These are phyloP conservation scores for Zaprionus africanus DNA, from an alignment of 1,140 invertebrate species.

Conservation along the genomic window DNA sequence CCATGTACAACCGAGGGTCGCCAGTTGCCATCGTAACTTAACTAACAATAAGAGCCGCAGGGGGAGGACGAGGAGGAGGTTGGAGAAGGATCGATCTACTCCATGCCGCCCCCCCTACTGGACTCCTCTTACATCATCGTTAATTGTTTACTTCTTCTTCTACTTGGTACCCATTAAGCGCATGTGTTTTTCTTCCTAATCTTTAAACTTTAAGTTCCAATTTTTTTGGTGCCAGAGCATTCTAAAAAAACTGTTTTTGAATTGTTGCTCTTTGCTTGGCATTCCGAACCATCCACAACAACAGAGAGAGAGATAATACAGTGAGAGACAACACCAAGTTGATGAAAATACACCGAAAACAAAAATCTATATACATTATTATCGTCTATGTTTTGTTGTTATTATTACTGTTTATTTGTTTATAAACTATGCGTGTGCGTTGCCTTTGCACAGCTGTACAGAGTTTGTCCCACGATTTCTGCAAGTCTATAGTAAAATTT, in stretches of 20 bases:
- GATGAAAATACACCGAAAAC: constrained; percentile 48
- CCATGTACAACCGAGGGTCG: constrained; percentile 69
- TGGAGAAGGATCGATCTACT: constrained; percentile 5
- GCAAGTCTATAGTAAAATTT: constrained; percentile 44
- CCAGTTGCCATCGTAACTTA: constrained; percentile 57
- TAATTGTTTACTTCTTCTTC: constrained; percentile 25
- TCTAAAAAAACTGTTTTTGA: constrained; percentile 19
- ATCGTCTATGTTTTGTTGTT: constrained; percentile 70
- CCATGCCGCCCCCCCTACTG: constrained; percentile 7
- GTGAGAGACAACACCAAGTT: constrained; percentile 19
- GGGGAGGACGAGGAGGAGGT: constrained; percentile 10
- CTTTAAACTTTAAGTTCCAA: constrained; percentile 62
- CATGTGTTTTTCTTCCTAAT: constrained; percentile 59
- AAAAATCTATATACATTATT: constrained; percentile 45
- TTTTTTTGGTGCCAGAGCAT: constrained; percentile 3
- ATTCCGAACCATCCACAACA: constrained; percentile 58
- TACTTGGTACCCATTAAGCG: constrained; percentile 71
- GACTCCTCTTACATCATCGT: constrained; percentile 14
- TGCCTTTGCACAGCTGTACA: constrained; percentile 66
- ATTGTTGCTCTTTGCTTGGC: constrained; percentile 67
- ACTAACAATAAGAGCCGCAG: constrained; percentile 66
- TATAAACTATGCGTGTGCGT: constrained; percentile 21
- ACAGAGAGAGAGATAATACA: constrained; percentile 14
- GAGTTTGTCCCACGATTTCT: constrained; percentile 61
- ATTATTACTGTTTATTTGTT: constrained; percentile 68